These are phyloP conservation scores for Drosophila quinaria DNA, from an alignment of 2,888 invertebrate species.

Conservation along the genomic window DNA sequence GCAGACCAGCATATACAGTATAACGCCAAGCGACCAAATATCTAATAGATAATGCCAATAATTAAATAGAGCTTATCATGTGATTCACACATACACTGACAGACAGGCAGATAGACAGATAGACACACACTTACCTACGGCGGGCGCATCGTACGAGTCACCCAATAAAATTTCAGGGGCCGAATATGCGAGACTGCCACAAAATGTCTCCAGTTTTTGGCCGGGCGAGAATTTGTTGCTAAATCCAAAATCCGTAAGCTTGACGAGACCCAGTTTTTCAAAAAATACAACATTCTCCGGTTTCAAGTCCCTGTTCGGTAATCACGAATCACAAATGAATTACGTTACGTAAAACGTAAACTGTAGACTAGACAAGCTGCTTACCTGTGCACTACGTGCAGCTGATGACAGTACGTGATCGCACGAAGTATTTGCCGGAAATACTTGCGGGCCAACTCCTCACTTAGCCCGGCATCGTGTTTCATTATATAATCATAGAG, in stretches of 20 bases:
- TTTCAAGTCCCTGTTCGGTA: slow-evolving; percentile 93
- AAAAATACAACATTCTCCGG: slow-evolving; percentile 99
- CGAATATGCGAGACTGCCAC: slow-evolving; percentile 99
- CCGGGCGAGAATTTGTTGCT: slow-evolving; percentile 99
- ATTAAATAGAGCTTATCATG: slow-evolving; percentile 56
- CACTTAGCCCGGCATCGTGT: slow-evolving; percentile 95
- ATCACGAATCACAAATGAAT: slow-evolving; percentile 30
- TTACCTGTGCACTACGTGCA: slow-evolving; percentile 88
- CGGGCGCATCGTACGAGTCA: slow-evolving; percentile 99
- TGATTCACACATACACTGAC: slow-evolving; percentile 32
- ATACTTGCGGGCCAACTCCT: slow-evolving; percentile 94
- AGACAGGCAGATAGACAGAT: not conserved
- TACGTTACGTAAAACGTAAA: slow-evolving; percentile 75
- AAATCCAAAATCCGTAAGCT: slow-evolving; percentile 99
- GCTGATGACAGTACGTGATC: slow-evolving; percentile 98
- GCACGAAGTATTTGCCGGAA: slow-evolving; percentile 99
- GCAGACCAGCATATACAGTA: slow-evolving; percentile 99
- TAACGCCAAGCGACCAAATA: slow-evolving; percentile 99
- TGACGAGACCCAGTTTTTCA: slow-evolving; percentile 97
- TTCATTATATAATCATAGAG: slow-evolving; percentile 99
- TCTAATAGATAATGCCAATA: slow-evolving; percentile 87
- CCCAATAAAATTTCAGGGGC: slow-evolving; percentile 99
- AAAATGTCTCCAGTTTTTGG: slow-evolving; percentile 98
- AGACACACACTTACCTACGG: slow-evolving; percentile 90
- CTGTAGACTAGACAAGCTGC: slow-evolving; percentile 34